Evolutionary conservation across 2,888 invertebrate species (phyloP).

Genomic region (Dioctria rufipes): DNA sequence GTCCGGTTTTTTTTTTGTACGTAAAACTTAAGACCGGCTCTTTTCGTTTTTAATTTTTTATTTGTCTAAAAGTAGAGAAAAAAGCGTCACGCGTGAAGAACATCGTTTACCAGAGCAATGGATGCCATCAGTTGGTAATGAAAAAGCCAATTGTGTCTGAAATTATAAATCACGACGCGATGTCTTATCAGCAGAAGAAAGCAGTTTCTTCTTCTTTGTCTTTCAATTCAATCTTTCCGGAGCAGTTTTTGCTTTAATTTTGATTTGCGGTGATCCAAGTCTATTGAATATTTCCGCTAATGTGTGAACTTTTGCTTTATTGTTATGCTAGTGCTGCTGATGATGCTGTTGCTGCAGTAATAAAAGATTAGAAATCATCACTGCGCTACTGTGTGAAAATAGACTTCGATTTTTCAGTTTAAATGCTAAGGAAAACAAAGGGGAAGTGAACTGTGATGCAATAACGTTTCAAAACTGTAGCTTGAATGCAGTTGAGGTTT

Average conservation of each 20-base stretch:
- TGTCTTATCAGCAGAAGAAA: not conserved
- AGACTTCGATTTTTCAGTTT: too few relatives aligned
- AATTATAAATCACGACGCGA: not conserved
- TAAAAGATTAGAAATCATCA: too few relatives aligned
- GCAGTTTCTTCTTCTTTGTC: not conserved
- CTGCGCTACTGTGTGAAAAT: too few relatives aligned
- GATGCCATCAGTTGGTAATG: not conserved
- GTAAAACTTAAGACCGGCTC: not conserved
- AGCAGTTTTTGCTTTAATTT: not conserved
- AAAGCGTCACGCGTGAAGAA: slow-evolving; percentile 4
- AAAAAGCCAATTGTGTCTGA: slow-evolving; percentile 5
- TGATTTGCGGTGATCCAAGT: not conserved
- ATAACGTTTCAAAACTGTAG: too few relatives aligned
- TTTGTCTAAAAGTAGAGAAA: not conserved
- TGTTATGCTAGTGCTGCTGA: too few relatives aligned
- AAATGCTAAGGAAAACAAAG: too few relatives aligned
- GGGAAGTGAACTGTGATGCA: too few relatives aligned
- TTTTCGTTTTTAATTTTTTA: not conserved
- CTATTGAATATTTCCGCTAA: not conserved
- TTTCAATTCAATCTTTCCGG: not conserved
- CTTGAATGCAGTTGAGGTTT: too few relatives aligned
- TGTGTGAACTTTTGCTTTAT: not conserved
- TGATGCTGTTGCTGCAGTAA: too few relatives aligned
- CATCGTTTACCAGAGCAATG: not conserved
- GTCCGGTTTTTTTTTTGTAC: not conserved